Evolutionary conservation across 2,797 vertebrate species (phyloP).

Genomic region (Halcyon badia): DNA sequence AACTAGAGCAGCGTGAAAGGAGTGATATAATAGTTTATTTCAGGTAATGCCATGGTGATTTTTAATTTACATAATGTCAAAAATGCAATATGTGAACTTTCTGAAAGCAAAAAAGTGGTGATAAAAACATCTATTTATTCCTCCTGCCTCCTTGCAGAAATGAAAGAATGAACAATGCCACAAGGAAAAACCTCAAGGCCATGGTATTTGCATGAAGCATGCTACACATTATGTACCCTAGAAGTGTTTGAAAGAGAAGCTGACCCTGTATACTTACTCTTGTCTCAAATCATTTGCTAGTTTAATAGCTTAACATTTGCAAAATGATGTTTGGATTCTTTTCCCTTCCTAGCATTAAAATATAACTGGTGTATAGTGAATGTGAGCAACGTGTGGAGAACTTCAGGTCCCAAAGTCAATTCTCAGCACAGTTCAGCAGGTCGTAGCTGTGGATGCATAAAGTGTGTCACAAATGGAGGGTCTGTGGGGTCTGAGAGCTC

Average conservation of each 20-base stretch:
- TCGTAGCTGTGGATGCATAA: neutral
- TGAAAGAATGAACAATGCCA: constrained; percentile 51
- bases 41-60: constrained; percentile 55
- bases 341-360: constrained; percentile 9
- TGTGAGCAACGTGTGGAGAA: neutral
- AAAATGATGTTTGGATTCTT: constrained; percentile 61
- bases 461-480: rapidly evolving
- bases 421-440: neutral
- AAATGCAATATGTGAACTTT: constrained; percentile 63
- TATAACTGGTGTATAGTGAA: neutral
- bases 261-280: constrained; percentile 40
- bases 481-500: neutral
- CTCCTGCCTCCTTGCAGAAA: constrained; percentile 38
- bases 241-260: constrained; percentile 42
- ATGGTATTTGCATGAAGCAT: constrained; percentile 31
- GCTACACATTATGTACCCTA: neutral
- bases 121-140: constrained; percentile 73
- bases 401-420: neutral
- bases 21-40: constrained; percentile 65
- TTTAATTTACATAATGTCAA: constrained; percentile 69
- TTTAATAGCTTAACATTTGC: constrained; percentile 73
- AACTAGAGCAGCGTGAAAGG: constrained; percentile 61
- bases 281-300: constrained; percentile 71
- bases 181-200: constrained; percentile 62
- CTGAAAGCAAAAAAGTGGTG: constrained; percentile 64